Evolutionary conservation across 2,113 vertebrate species (phyloP).

Genomic region (Perca flavescens): DNA sequence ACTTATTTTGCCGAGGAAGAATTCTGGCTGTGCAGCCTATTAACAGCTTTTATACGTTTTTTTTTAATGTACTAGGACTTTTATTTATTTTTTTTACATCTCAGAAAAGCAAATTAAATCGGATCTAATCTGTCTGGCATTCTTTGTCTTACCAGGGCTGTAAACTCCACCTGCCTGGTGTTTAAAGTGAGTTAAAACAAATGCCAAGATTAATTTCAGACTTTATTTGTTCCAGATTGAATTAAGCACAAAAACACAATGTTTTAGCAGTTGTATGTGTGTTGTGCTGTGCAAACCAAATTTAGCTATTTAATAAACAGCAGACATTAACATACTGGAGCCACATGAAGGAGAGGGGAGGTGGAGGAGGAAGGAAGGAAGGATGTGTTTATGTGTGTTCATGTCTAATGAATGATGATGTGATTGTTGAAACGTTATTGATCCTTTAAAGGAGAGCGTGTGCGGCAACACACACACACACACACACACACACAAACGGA

Average conservation of each 20-base stretch:
- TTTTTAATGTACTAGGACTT: background rate
- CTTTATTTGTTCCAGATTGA: constrained; percentile 5
- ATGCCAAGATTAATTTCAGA: constrained; percentile 3
- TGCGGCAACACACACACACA: background rate
- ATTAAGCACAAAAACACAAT: background rate
- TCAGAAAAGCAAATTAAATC: background rate
- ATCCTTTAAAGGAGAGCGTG: background rate
- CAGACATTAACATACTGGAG: background rate
- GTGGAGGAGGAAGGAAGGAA: background rate
- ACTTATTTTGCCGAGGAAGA: background rate
- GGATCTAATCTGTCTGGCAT: background rate
- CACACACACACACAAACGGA: background rate
- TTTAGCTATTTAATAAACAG: constrained; percentile 13
- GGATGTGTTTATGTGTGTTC: background rate
- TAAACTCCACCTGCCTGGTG: constrained; percentile 19
- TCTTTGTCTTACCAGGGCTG: background rate
- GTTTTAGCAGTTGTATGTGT: background rate
- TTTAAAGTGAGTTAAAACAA: background rate
- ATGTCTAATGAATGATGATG: background rate
- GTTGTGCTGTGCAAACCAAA: background rate
- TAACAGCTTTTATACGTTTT: background rate
- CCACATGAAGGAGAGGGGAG: background rate
- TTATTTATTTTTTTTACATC: background rate
- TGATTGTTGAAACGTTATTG: background rate
- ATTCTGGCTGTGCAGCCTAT: background rate